These are phyloP conservation scores for Charadrius vociferus DNA, from an alignment of 2,113 vertebrate species.

Conservation along the genomic window DNA sequence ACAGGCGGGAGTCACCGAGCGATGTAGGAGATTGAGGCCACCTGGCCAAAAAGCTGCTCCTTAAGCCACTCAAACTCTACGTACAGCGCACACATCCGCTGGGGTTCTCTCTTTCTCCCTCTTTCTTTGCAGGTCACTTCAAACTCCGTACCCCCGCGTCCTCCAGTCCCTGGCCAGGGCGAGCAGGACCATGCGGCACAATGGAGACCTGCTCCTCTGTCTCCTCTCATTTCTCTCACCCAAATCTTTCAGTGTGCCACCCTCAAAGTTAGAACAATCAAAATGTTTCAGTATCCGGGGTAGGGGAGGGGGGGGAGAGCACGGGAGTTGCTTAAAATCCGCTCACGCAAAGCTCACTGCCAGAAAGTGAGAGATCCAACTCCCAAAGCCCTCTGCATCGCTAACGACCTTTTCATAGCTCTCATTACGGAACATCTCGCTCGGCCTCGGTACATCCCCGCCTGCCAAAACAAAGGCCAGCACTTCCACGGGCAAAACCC, in stretches of 20 bases:
- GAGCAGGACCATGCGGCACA: accelerated
- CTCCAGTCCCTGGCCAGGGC: neutral
- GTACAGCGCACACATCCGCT: accelerated
- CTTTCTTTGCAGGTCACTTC: neutral
- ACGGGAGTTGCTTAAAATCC: neutral
- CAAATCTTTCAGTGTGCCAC: neutral
- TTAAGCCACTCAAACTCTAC: neutral
- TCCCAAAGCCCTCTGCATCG: neutral
- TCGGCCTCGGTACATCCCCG: neutral
- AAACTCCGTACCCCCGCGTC: accelerated
- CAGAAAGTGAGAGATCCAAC: neutral
- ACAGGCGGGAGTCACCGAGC: too few relatives aligned
- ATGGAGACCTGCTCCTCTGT: neutral
- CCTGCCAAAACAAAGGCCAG: neutral
- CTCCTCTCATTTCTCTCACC: neutral
- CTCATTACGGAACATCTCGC: neutral
- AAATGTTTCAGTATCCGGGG: neutral
- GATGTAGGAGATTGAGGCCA: too few relatives aligned
- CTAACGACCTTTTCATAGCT: neutral
- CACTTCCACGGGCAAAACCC: neutral
- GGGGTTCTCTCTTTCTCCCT: neutral
- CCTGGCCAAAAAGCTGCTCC: neutral
- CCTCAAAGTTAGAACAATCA: neutral
- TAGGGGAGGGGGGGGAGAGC: accelerated
- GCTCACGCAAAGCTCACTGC: neutral